phyloP scores from a whole-genome alignment of 1,140 invertebrate species.

The Cherax destructor region DNA sequence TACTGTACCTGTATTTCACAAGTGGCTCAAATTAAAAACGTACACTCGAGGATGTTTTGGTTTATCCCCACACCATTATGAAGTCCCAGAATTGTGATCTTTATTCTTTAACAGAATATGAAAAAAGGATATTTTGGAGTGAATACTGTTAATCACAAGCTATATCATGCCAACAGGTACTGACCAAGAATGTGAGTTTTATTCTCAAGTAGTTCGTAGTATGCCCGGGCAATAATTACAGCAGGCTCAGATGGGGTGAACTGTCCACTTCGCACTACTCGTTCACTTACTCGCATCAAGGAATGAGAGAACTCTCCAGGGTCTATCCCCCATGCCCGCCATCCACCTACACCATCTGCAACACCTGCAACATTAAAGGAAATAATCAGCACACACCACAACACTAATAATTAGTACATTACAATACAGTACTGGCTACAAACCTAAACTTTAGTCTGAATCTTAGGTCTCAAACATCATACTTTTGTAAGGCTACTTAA shows the following conservation, averaged over 20 bases:
- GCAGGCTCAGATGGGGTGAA: slow-evolving; percentile 91
- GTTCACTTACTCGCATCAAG: slow-evolving; percentile 95
- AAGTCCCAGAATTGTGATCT: too few relatives aligned
- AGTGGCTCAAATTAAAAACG: too few relatives aligned
- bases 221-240: slow-evolving; percentile 90
- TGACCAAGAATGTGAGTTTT: slow-evolving; percentile 81
- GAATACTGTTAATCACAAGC: too few relatives aligned
- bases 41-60: too few relatives aligned
- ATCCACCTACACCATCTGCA: slow-evolving; percentile 98
- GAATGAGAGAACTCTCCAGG: slow-evolving; percentile 95
- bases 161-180: neutral
- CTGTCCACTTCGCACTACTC: slow-evolving; percentile 88
- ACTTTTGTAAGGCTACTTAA: too few relatives aligned
- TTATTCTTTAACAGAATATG: too few relatives aligned
- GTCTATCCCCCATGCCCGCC: slow-evolving; percentile 98
- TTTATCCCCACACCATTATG: too few relatives aligned
- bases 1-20: too few relatives aligned
- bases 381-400: neutral
- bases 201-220: slow-evolving; percentile 92
- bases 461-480: too few relatives aligned
- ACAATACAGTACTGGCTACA: too few relatives aligned
- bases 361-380: slow-evolving; percentile 77
- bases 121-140: too few relatives aligned
- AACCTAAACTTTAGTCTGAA: too few relatives aligned
- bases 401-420: neutral